phyloP scores from a whole-genome alignment of 2,888 invertebrate species.

The Epiblema foenella region DNA sequence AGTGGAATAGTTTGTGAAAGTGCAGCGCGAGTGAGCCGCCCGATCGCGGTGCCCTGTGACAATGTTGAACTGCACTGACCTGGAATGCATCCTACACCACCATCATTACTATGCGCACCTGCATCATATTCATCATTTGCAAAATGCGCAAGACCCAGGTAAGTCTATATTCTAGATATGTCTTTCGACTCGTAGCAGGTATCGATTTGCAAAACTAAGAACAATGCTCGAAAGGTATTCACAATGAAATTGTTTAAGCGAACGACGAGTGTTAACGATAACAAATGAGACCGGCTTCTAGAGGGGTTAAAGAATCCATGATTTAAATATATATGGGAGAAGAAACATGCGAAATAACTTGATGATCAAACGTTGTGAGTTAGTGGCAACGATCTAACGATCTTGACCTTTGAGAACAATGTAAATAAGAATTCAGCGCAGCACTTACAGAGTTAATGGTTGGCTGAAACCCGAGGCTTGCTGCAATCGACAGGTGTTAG shows the following conservation, averaged over 20 bases:
- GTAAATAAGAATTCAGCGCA: slow-evolving; percentile 60
- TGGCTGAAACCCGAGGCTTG: slow-evolving; percentile 63
- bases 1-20: slow-evolving; percentile 84
- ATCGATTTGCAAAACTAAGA: slow-evolving; percentile 55
- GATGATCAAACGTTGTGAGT: slow-evolving; percentile 50
- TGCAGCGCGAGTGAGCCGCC: slow-evolving; percentile 76
- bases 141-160: slow-evolving; percentile 88
- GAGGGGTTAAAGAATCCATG: slow-evolving; percentile 56
- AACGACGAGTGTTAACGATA: slow-evolving; percentile 72
- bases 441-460: slow-evolving; percentile 61
- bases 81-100: slow-evolving; percentile 91
- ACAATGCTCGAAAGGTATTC: slow-evolving; percentile 62
- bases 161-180: slow-evolving; percentile 53
- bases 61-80: slow-evolving; percentile 91
- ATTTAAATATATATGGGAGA: slow-evolving; percentile 53
- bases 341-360: slow-evolving; percentile 54
- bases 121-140: slow-evolving; percentile 88
- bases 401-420: slow-evolving; percentile 74
- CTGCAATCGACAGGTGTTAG: slow-evolving; percentile 71
- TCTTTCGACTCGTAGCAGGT: slow-evolving; percentile 28
- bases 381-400: slow-evolving; percentile 43
- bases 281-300: slow-evolving; percentile 59
- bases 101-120: slow-evolving; percentile 90
- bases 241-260: slow-evolving; percentile 73
- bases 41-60: slow-evolving; percentile 70